Conservation (phyloP, 2,113 vertebrate species). For the Cisticola juncidis region DNA sequence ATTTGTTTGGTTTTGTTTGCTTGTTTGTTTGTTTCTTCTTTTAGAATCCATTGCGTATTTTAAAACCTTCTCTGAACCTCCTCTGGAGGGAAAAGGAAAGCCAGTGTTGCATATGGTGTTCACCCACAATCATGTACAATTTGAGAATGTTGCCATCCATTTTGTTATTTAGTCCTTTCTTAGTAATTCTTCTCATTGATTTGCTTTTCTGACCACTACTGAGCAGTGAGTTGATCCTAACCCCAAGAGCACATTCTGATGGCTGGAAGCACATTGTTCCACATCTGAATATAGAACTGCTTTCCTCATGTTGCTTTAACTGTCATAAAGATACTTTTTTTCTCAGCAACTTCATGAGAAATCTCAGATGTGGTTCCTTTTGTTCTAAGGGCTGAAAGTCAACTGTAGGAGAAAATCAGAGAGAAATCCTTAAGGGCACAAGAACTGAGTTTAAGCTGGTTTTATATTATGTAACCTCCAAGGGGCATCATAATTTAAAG, state of each 20-base stretch:
- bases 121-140: not conserved
- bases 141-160: not conserved
- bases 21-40: not conserved
- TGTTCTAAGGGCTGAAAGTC: constrained; percentile 29
- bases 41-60: not conserved
- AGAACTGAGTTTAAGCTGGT: not conserved
- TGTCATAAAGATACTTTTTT: not conserved
- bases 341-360: not conserved
- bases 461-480: not conserved
- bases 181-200: not conserved
- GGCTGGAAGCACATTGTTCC: not conserved
- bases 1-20: not conserved
- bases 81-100: not conserved
- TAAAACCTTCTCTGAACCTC: not conserved
- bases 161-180: not conserved
- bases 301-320: not conserved
- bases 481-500: not conserved
- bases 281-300: not conserved
- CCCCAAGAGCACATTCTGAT: not conserved
- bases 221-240: not conserved
- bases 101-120: not conserved
- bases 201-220: not conserved
- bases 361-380: not conserved
- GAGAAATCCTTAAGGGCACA: not conserved
- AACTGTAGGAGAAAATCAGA: constrained; percentile 44